Evolutionary conservation across 1,140 invertebrate genomes (phyloP), one percentile per base, ranked within the genome.

Genomic region (Achroia grisella): DNA sequence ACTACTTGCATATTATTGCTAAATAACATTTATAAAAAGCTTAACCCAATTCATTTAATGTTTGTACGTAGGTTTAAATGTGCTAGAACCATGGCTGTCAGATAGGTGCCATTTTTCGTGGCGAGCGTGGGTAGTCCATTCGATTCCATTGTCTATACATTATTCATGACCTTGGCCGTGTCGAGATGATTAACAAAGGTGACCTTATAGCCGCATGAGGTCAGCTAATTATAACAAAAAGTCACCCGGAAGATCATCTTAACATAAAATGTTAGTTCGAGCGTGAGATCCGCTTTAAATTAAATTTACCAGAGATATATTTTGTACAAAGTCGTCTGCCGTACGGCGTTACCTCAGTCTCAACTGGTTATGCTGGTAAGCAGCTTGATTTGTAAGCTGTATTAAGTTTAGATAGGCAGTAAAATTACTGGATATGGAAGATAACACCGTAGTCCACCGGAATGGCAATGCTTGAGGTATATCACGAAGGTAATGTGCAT

Each of bases 181-280:
- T 36, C 40, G 11, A 48, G 47, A 58, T 63, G 60, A 65, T 74
- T 65, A 67, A 56, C 5, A 50, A 53, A 45, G 36, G 49, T 71
- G 62, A 61, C 61, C 69, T 75, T 68, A 62, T 51, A 33, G 39
- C 44, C 39, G 37, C 49, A 34, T 51, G 54, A 75, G 63, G 67
- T 75, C 66, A 68, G 50, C 34, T 65, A 69, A 71, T 70, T 73
- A 69, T 61, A 62, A 37, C 55, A 52, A 55, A 57, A 56, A 62
- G 46, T 48, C 37, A 58, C 65, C 52, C 65, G 70, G 70, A 76
- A 73, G 61, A 44, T 45, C 51, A 40, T 56, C 40, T 37, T 31
- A 43, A 56, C 44, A 49, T 49, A 44, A 58, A 61, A 57, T 41
- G 48, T 54, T 60, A 53, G 46, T 41, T 48, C 46, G 46, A 35